Base-by-base conservation (phyloP, 2,888 invertebrate species). In the Pollenia amentaria region DNA sequence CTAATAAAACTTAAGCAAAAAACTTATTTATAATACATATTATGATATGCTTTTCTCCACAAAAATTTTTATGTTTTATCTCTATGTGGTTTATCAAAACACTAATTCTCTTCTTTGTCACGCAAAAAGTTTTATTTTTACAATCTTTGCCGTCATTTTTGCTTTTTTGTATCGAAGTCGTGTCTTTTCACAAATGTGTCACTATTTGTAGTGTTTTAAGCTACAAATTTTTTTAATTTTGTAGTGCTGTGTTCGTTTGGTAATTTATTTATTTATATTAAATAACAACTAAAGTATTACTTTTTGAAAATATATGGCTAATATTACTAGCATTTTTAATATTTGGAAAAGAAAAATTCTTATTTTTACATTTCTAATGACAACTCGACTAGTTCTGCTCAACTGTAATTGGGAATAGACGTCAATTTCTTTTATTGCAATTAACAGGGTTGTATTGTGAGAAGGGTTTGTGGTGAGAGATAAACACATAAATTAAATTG, bases 371-470 rank as follows among this genome's bases (percentile, higher is more conserved):
- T 73, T 84, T 67, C 44, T 77, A 76, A 51, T 84, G 75, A 83
- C 78, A 81, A 69, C 77, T 75, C 81, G 62, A 84, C 73, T 53
- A 60, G 84, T 83, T 89, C 84, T 81, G 84, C 64, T 87, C 70
- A 87, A 85, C 75, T 65, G 79, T 42, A 67, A 53, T 51, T 72
- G 51, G 12, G 65, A 42, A 21, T 76, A 82, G 46, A 83, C 44
- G 69, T 83, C 76, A 76, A 11, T 40, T 57, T 21, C 40, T 57
- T 55, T 48, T 62, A 77, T 83, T 70, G 76, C 55, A 76, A 55
- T 44, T 40, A 57, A 3, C 64, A 64, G 70, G 42, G 77, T 48
- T 77, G 82, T 64, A 53, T 44, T 53, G 40, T 69, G 11, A 40
- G 69, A 78, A 51, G 21, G 42, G 79, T 51, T 70, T 42, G 53